Percentiles rank a stretch among this genome's conserved stretches.
phyloP scores from a whole-genome alignment of 2,888 invertebrate species.

The Cyclophora punctaria region DNA sequence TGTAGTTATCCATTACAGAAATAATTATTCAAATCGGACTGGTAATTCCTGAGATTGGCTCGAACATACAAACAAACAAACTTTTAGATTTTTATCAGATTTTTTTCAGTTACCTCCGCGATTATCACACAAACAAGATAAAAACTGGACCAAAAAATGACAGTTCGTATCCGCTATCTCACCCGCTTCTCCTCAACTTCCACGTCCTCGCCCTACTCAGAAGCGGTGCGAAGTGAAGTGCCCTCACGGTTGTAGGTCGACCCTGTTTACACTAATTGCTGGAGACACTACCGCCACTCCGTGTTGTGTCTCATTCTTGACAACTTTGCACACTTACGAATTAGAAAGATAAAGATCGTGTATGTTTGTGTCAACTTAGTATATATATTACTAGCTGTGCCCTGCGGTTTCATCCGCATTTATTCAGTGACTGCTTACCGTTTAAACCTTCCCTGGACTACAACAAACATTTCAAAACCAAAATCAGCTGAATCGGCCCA shows the following conservation, averaged over 20 bases:
- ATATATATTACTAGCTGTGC: too few species aligned
- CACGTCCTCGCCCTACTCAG: constrained; percentile 1
- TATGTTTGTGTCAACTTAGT: too few species aligned
- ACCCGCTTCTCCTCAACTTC: constrained; percentile 12
- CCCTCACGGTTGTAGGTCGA: constrained; percentile 48
- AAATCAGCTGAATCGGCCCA: too few species aligned
- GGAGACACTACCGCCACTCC: constrained; percentile 44
- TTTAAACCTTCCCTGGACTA: too few species aligned
- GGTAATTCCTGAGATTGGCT: too few species aligned
- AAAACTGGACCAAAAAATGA: background rate
- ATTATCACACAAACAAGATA: background rate
- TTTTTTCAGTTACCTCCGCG: background rate
- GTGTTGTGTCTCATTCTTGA: constrained; percentile 27
- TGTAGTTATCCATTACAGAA: too few species aligned
- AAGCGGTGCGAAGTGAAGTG: constrained; percentile 35
- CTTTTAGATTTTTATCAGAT: too few species aligned
- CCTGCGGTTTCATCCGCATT: too few species aligned
- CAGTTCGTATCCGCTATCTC: constrained; percentile 2
- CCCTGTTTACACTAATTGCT: constrained; percentile 63
- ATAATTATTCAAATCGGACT: too few species aligned
- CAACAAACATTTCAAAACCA: too few species aligned
- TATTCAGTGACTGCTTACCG: too few species aligned
- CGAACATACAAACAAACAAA: too few species aligned
- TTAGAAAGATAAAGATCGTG: constrained; percentile 1
- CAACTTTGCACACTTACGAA: constrained; percentile 14